Conservation (phyloP, 2,113 vertebrate genomes). For the Edolisoma coerulescens region DNA sequence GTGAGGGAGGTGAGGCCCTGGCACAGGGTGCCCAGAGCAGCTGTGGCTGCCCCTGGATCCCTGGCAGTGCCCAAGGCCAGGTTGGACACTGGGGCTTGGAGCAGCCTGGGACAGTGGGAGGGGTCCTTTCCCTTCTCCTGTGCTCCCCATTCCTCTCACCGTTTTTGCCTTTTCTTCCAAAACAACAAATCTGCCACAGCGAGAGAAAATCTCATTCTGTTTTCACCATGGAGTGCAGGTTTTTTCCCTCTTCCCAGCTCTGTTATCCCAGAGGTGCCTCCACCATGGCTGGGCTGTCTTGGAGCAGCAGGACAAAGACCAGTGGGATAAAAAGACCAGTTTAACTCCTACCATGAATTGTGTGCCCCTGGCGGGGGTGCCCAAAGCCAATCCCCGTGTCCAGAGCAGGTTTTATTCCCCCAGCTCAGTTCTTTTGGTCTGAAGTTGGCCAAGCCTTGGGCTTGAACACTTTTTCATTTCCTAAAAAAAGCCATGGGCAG, state of each 20-base stretch:
- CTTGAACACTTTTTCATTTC: neutral
- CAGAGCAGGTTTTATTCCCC: neutral
- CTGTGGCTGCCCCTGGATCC: neutral
- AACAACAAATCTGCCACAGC: neutral
- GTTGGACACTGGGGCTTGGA: neutral
- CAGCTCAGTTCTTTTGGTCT: neutral
- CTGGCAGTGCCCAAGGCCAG: neutral
- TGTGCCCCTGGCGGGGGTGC: neutral
- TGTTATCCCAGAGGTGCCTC: neutral
- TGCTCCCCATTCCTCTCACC: neutral
- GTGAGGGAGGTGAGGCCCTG: neutral
- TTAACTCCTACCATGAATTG: fast-evolving
- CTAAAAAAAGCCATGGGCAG: neutral
- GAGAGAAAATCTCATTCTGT: neutral
- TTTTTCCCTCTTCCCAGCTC: neutral
- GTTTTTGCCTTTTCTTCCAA: neutral
- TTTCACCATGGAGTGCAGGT: neutral
- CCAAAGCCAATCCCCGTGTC: neutral
- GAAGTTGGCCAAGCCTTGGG: neutral
- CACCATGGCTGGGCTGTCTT: neutral
- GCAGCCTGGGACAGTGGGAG: fast-evolving
- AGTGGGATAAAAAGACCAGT: neutral
- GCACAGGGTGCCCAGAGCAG: neutral
- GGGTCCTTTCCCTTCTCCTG: neutral
- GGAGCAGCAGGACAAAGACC: neutral